Percentiles rank a stretch among this genome's conserved stretches.
These are phyloP conservation scores for Coptodon bakossiorum DNA, from an alignment of 2,113 vertebrate species.

Conservation along the genomic window DNA sequence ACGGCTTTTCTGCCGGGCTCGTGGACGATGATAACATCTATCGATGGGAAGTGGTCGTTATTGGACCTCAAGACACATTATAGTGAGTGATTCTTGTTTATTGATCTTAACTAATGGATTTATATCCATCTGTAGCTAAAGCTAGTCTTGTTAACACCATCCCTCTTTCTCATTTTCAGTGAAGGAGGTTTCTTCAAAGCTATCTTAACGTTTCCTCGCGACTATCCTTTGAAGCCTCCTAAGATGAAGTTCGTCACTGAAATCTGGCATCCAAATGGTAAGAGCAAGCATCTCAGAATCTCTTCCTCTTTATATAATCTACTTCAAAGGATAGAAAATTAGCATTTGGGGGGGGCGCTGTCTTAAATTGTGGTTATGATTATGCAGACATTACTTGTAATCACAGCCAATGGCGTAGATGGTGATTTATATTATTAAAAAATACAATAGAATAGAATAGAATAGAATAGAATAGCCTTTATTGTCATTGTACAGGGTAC, in stretches of 20 bases:
- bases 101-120: background rate
- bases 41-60: constrained; percentile 77
- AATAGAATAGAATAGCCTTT: too few relatives aligned
- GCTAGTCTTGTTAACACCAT: background rate
- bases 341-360: too few relatives aligned
- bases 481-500: too few relatives aligned
- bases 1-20: constrained; percentile 75
- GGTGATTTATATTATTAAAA: background rate
- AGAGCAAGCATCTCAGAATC: background rate
- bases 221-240: constrained; percentile 72
- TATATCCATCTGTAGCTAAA: background rate
- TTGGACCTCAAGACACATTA: constrained; percentile 76
- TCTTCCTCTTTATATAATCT: background rate
- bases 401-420: background rate
- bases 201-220: constrained; percentile 66
- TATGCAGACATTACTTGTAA: background rate
- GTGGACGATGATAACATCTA: constrained; percentile 77
- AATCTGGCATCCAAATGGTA: constrained; percentile 77
- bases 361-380: background rate
- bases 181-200: constrained; percentile 78
- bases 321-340: background rate
- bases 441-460: too few relatives aligned
- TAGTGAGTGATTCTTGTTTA: constrained; percentile 37
- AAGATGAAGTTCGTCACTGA: constrained; percentile 77
- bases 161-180: constrained; percentile 31